Conservation (phyloP, 2,797 vertebrate species). For the Epinephelus coioides region DNA sequence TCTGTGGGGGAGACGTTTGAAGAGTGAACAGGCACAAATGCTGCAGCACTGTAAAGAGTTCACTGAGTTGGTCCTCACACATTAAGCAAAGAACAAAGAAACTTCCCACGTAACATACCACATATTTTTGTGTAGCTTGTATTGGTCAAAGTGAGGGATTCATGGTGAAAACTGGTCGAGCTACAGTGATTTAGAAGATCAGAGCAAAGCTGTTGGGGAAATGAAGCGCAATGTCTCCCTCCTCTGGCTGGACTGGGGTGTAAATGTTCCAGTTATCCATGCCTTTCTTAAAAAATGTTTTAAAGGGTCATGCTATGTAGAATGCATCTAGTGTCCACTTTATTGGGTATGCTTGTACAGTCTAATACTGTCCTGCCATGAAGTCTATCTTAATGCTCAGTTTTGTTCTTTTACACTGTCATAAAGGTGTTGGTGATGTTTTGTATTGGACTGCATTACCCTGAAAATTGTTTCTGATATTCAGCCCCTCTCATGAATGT, state of each 20-base stretch:
- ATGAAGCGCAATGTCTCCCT: slow-evolving; percentile 72
- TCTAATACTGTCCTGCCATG: neutral
- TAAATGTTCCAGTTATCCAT: neutral
- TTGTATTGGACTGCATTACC: no score
- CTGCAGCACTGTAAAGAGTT: neutral
- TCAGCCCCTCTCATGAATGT: no score
- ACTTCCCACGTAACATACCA: neutral
- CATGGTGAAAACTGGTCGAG: neutral
- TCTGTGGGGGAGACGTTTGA: slow-evolving; percentile 16
- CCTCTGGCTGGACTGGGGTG: slow-evolving; percentile 54
- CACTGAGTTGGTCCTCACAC: slow-evolving; percentile 23
- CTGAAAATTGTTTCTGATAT: no score
- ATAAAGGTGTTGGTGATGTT: no score
- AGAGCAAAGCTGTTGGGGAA: slow-evolving; percentile 1
- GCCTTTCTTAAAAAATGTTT: neutral
- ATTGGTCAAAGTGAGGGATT: neutral
- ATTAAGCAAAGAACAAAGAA: slow-evolving; percentile 10
- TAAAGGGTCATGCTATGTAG: neutral
- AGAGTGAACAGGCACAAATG: neutral
- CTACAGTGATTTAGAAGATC: neutral
- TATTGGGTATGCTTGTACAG: neutral
- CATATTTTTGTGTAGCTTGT: slow-evolving; percentile 12
- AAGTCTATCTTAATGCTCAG: no score
- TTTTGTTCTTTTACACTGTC: no score
- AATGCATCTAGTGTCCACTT: neutral